Evolutionary conservation across 1,140 invertebrate species (phyloP).

Genomic region (Drosophila sproati): DNA sequence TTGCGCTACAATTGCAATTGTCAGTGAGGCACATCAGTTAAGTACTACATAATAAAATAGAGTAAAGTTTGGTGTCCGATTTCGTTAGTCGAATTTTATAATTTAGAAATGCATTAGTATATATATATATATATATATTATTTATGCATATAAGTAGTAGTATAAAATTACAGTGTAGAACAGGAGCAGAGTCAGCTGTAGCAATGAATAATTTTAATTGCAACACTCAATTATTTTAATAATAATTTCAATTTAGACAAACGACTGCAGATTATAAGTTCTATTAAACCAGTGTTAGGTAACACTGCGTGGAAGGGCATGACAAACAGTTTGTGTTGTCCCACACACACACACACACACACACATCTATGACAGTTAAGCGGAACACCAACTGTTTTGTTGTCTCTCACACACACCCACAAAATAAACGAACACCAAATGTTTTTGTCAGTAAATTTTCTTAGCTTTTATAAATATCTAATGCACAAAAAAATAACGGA

Average conservation of each 20-base stretch:
- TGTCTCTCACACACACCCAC: neutral
- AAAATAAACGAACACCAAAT: constrained; percentile 26
- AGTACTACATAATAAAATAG: too few relatives aligned
- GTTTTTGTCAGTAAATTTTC: constrained; percentile 60
- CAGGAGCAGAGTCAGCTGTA: too few relatives aligned
- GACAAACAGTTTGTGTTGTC: constrained; percentile 6
- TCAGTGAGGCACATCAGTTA: constrained; percentile 26
- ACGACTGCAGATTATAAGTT: too few relatives aligned
- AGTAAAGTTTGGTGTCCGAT: too few relatives aligned
- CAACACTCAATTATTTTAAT: too few relatives aligned
- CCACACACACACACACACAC: neutral
- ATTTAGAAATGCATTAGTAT: too few relatives aligned
- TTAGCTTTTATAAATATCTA: constrained; percentile 72
- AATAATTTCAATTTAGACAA: too few relatives aligned
- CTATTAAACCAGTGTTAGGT: neutral
- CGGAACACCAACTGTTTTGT: constrained; percentile 1
- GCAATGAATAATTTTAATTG: too few relatives aligned
- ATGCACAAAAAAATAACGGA: constrained; percentile 40
- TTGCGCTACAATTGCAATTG: constrained; percentile 21
- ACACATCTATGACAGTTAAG: neutral
- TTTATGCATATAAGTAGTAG: too few relatives aligned
- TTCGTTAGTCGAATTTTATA: too few relatives aligned
- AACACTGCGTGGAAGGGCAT: constrained; percentile 30
- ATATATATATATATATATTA: too few relatives aligned
- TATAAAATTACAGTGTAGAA: too few relatives aligned